Base-by-base conservation (phyloP, 2,113 vertebrate species). In the Chaenogobius annularis region DNA sequence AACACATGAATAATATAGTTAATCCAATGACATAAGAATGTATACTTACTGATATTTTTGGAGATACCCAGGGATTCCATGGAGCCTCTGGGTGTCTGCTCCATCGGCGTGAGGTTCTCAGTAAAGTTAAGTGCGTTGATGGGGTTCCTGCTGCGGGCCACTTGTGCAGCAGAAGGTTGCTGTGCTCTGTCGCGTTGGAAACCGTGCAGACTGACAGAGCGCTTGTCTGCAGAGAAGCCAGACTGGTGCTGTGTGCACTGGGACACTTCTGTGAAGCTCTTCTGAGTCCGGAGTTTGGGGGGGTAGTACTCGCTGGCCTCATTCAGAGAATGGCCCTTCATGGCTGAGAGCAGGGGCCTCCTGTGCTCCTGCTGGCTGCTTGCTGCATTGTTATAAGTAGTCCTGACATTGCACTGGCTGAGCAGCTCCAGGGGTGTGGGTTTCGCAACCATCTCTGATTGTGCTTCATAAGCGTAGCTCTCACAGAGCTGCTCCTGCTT, bases 1-100 rank as follows among this genome's bases (percentile, higher is more conserved):
- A 44, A 15, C 64, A 23, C 7, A 47, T 23, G 5, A 20, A 35
- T 62, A 20, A 40, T 37, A 63, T n/a, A 4, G 19, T 19, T 2
- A 63, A 63, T 1, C 10, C 35, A 11, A 15, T 10, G 35, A 63
- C 37, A 43, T 40, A 37, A 63, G 10, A 9, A 61, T 26, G 23
- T 0, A 9, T 8, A 81, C 78, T 20, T 93, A 99, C 97, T 97
- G 94, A 96, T 97, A 12, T 95, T 89, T 1, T 96, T 98, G 19
- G 97, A 97, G 72, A 98, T 90, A 0, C 96, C 94, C 31, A 99
- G 90, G 0, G 97, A 99, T 82, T 99, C 98, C 93, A 97, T 96
- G 72, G 98, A 99, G 54, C 96, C 97, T 0, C 93, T 91, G 0
- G 98, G 97, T 1, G 97, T 98, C 85, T 96, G 97, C 88, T 97